Percentiles rank a stretch among this genome's conserved stretches.
These are phyloP conservation scores for Calliopum simillimum DNA, from an alignment of 2,888 invertebrate species.

Conservation along the genomic window DNA sequence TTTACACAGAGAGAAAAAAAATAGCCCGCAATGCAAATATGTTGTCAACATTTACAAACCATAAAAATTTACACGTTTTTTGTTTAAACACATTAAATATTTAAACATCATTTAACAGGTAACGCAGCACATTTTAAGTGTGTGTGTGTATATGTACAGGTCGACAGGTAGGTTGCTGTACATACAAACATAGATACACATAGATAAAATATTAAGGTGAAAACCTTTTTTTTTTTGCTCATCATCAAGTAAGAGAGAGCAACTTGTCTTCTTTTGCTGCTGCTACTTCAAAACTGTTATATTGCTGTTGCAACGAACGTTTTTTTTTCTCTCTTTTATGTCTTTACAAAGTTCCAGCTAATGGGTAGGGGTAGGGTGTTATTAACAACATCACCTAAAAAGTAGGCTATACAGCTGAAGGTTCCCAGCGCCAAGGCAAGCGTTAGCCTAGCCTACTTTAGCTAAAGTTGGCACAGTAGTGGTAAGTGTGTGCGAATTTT, in stretches of 20 bases:
- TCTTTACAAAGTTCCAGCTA: neutral
- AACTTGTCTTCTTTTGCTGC: neutral
- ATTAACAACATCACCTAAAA: too few species aligned
- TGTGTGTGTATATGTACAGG: too few species aligned
- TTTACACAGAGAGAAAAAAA: too few species aligned
- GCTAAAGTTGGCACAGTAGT: neutral
- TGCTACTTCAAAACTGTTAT: neutral
- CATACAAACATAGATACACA: too few species aligned
- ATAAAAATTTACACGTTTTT: conserved; percentile 14
- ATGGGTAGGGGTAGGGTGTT: neutral
- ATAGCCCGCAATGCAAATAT: too few species aligned
- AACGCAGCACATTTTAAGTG: too few species aligned
- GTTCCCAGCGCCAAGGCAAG: neutral
- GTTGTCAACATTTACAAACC: neutral
- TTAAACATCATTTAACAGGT: conserved; percentile 9
- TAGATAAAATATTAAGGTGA: too few species aligned
- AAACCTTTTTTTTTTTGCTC: too few species aligned
- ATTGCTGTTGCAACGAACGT: conserved; percentile 1
- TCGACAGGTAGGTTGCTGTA: too few species aligned
- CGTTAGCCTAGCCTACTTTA: neutral
- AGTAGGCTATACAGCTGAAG: neutral
- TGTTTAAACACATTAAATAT: conserved; percentile 7
- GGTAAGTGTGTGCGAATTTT: too few species aligned
- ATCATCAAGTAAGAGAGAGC: neutral
- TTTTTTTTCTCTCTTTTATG: neutral